phyloP scores from a whole-genome alignment of 2,797 vertebrate species.

The Hippocampus kuda region DNA sequence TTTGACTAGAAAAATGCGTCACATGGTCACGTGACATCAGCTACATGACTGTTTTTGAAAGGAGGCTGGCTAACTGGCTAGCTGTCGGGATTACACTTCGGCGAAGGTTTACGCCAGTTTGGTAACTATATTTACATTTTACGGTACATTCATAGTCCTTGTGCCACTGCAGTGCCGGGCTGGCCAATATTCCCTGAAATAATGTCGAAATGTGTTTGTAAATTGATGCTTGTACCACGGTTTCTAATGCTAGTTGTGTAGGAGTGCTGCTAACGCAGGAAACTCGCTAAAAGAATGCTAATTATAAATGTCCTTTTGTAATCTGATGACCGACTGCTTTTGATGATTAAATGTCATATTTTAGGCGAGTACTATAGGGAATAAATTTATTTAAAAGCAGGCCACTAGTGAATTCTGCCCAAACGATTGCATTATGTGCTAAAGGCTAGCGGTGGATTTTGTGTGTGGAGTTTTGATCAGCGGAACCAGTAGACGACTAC shows the following conservation, averaged over 20 bases:
- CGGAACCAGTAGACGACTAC: conserved; percentile 36
- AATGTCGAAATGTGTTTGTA: neutral
- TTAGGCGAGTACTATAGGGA: neutral
- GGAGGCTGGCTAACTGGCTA: conserved; percentile 39
- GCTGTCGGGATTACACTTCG: conserved; percentile 35
- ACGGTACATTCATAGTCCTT: neutral
- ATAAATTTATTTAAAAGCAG: neutral
- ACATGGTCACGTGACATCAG: conserved; percentile 41
- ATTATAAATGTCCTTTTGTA: conserved; percentile 9
- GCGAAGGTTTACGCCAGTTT: conserved; percentile 27
- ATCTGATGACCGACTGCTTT: conserved; percentile 11
- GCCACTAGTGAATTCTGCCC: neutral
- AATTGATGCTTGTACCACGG: conserved; percentile 16
- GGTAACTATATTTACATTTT: conserved; percentile 19
- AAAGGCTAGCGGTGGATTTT: conserved; percentile 2
- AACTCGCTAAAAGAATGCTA: conserved; percentile 19
- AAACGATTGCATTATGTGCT: neutral
- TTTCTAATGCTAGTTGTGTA: conserved; percentile 41
- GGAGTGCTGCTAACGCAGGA: conserved; percentile 39
- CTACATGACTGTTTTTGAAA: conserved; percentile 55
- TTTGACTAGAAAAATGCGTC: conserved; percentile 17
- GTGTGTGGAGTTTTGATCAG: neutral
- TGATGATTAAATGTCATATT: neutral
- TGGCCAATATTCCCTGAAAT: neutral
- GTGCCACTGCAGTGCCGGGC: neutral